Conservation (phyloP, 1,140 invertebrate species). For the Diorhabda elongata region DNA sequence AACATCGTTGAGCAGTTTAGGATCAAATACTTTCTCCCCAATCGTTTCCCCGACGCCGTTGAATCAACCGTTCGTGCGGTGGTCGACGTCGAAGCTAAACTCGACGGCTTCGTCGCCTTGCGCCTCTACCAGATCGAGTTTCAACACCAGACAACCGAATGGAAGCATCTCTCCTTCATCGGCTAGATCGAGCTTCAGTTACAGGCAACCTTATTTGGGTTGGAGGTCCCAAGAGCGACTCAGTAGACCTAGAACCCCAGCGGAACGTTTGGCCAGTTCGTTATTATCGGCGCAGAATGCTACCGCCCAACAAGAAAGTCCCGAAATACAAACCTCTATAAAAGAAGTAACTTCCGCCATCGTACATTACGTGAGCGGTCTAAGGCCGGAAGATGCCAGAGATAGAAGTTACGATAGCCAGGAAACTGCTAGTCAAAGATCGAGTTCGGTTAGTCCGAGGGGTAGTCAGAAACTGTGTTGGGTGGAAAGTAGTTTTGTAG, state of each 20-base stretch:
- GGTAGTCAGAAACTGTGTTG: slow-evolving; percentile 66
- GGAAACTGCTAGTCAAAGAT: slow-evolving; percentile 34
- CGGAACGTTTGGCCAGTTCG: slow-evolving; percentile 70
- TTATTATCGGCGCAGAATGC: slow-evolving; percentile 51
- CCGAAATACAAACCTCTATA: slow-evolving; percentile 83
- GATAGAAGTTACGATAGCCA: slow-evolving; percentile 31
- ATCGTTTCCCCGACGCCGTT: slow-evolving; percentile 42
- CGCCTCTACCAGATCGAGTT: slow-evolving; percentile 60
- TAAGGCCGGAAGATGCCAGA: slow-evolving; percentile 52
- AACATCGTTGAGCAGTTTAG: slow-evolving; percentile 47
- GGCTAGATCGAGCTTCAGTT: slow-evolving; percentile 58
- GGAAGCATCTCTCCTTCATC: slow-evolving; percentile 47
- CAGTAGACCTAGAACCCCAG: slow-evolving; percentile 71
- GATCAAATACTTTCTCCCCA: slow-evolving; percentile 42
- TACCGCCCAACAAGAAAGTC: slow-evolving; percentile 51
- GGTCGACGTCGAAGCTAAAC: slow-evolving; percentile 81
- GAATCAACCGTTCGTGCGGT: slow-evolving; percentile 63
- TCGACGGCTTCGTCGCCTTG: slow-evolving; percentile 65
- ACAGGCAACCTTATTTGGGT: slow-evolving; percentile 78
- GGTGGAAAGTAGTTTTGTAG: slow-evolving; percentile 88
- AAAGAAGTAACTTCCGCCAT: slow-evolving; percentile 91
- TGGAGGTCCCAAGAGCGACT: slow-evolving; percentile 85
- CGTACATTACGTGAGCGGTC: slow-evolving; percentile 82
- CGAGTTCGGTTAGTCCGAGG: slow-evolving; percentile 43
- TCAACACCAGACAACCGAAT: slow-evolving; percentile 51